Evolutionary conservation across 2,888 invertebrate species (phyloP), one percentile per base, ranked within the genome.

Genomic region (Bruchidius siliquastri): DNA sequence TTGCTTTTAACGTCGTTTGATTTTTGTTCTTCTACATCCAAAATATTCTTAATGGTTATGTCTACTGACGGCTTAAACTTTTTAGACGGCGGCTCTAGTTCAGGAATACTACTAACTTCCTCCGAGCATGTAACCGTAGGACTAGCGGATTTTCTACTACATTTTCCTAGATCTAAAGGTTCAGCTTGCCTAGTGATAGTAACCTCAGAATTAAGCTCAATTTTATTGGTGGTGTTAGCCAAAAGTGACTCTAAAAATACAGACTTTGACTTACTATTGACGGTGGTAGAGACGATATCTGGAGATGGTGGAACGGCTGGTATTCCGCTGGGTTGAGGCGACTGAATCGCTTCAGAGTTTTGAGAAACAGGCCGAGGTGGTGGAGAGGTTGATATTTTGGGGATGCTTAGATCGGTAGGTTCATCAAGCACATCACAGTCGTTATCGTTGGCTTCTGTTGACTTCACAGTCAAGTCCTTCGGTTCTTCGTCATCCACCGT

Each of bases 91-190:
- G 89, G 88, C 79, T 88, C 88, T 67, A 71, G 18, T 20, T 67
- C 73, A 75, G 83, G 87, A 74, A 90, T 87, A 80, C 89, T 90
- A 78, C 90, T 90, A 2, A 91, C 90, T 83, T 93, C 93, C 79
- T 93, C 92, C 0, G 93, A 92, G 81, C 93, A 93, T n/a, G 91
- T 91, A 0, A 93, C 92, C 0, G 92, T 92, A 0, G 92, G 92
- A 84, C 93, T 93, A 0, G 91, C 91, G 20, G 90, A 91, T 85
- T 91, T 91, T 81, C 90, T 86, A 68, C 22, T 21, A 80, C 89
- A 89, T 83, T 91, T 91, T 2, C 92, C 93, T 81, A 93, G 86
- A 86, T 93, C 92, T 67, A 92, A 85, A 2, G 93, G 92, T 84
- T 92, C 92, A 78, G 90, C 91, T 82, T 92, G 91, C 71, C 82